These are phyloP conservation scores for Oncorhynchus masou DNA, from an alignment of 2,113 vertebrate genomes.

Conservation along the genomic window DNA sequence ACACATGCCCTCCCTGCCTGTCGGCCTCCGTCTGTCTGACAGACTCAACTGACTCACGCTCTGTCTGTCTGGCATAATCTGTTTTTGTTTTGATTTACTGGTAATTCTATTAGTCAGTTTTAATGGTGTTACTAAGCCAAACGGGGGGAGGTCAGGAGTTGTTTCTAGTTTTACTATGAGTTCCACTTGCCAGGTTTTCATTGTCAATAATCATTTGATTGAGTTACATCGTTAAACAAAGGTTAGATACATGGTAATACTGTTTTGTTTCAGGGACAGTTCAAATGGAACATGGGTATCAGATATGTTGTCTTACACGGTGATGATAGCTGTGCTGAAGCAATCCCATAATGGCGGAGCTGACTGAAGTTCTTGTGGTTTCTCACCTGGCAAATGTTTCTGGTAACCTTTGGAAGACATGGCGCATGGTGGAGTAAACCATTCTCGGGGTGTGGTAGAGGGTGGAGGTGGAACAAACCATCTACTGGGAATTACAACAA, in stretches of 20 bases:
- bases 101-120: background rate
- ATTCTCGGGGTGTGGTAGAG: slow-evolving; percentile 41
- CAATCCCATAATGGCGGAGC: background rate
- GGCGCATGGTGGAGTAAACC: background rate
- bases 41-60: background rate
- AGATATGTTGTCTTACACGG: background rate
- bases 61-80: slow-evolving; percentile 7
- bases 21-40: slow-evolving; percentile 2
- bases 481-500: background rate
- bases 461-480: slow-evolving; percentile 8
- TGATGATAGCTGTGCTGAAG: background rate
- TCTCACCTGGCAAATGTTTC: slow-evolving; percentile 26
- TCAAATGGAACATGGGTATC: background rate
- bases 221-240: background rate
- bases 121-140: too few relatives aligned
- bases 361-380: background rate
- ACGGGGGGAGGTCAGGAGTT: too few relatives aligned
- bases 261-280: too few relatives aligned
- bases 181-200: slow-evolving; percentile 10
- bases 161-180: too few relatives aligned
- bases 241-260: too few relatives aligned
- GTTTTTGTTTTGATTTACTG: background rate
- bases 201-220: slow-evolving; percentile 8
- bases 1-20: background rate
- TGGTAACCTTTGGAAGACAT: slow-evolving; percentile 16